These are phyloP conservation scores for Ptychoptera contaminata DNA, from an alignment of 2,888 invertebrate genomes.

Conservation along the genomic window DNA sequence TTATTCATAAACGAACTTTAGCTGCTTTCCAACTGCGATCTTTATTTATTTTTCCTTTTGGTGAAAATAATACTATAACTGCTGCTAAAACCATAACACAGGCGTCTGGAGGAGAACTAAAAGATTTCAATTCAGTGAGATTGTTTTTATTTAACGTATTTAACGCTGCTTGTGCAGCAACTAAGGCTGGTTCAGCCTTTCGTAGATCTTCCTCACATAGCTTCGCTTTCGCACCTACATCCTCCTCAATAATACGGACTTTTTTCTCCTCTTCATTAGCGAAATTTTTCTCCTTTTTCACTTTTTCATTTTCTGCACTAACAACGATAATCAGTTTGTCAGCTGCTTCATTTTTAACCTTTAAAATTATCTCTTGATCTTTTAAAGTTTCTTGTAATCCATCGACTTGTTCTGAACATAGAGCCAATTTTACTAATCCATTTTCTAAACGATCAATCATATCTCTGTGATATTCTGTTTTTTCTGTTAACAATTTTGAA, in stretches of 20 bases:
- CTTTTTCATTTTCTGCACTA: slow-evolving; percentile 81
- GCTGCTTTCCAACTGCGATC: slow-evolving; percentile 90
- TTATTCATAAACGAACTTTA: slow-evolving; percentile 33
- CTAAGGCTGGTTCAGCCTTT: slow-evolving; percentile 82
- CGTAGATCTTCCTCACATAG: slow-evolving; percentile 81
- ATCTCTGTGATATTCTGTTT: slow-evolving; percentile 50
- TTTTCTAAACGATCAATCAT: slow-evolving; percentile 73
- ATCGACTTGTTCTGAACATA: slow-evolving; percentile 76
- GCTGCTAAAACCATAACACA: slow-evolving; percentile 79
- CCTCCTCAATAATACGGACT: slow-evolving; percentile 78
- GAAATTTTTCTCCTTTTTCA: slow-evolving; percentile 69
- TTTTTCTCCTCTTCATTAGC: slow-evolving; percentile 79
- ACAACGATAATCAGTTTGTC: slow-evolving; percentile 80
- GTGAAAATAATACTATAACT: slow-evolving; percentile 70
- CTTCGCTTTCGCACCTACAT: slow-evolving; percentile 71
- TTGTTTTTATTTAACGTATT: slow-evolving; percentile 93
- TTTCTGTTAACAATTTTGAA: slow-evolving; percentile 52
- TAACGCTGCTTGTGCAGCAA: slow-evolving; percentile 61
- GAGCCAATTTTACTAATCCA: slow-evolving; percentile 75
- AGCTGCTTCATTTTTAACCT: slow-evolving; percentile 80
- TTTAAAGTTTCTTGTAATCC: slow-evolving; percentile 51
- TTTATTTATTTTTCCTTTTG: slow-evolving; percentile 73
- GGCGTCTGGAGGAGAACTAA: slow-evolving; percentile 83
- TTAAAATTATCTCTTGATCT: slow-evolving; percentile 67
- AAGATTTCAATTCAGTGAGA: slow-evolving; percentile 86